phyloP scores from a whole-genome alignment of 2,113 vertebrate species.

The Chaetodon auriga region DNA sequence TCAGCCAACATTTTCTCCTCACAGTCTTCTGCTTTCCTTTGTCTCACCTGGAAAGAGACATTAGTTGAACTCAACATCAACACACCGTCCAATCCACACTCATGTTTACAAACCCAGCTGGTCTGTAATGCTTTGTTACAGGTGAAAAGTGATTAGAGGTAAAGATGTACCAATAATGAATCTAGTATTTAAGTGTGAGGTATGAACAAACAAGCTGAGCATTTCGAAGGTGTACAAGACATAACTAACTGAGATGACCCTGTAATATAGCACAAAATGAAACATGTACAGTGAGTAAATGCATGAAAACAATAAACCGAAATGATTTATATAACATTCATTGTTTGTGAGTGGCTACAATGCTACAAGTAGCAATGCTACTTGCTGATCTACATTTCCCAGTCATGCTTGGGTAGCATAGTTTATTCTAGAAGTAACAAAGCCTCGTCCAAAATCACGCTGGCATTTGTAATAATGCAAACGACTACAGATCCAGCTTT shows the following conservation, averaged over 20 bases:
- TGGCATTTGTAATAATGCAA: too few relatives aligned
- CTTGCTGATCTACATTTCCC: too few relatives aligned
- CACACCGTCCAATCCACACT: not conserved
- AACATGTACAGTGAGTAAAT: not conserved
- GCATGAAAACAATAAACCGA: not conserved
- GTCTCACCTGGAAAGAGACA: not conserved
- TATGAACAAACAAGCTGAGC: not conserved
- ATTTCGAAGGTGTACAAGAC: not conserved
- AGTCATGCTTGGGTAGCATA: too few relatives aligned
- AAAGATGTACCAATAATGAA: not conserved
- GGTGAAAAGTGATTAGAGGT: not conserved
- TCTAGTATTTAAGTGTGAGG: not conserved
- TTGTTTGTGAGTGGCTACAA: not conserved
- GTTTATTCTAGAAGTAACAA: too few relatives aligned
- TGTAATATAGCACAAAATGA: not conserved
- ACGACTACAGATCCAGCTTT: too few relatives aligned
- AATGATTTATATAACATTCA: not conserved
- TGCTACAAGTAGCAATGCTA: not conserved
- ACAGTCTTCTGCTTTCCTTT: not conserved
- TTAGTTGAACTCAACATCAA: not conserved
- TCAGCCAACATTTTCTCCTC: not conserved
- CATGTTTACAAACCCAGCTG: not conserved
- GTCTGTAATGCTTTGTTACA: not conserved
- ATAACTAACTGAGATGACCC: not conserved
- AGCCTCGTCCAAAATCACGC: too few relatives aligned